phyloP scores from a whole-genome alignment of 1,140 invertebrate genomes.

The Nixonia krombeini region DNA sequence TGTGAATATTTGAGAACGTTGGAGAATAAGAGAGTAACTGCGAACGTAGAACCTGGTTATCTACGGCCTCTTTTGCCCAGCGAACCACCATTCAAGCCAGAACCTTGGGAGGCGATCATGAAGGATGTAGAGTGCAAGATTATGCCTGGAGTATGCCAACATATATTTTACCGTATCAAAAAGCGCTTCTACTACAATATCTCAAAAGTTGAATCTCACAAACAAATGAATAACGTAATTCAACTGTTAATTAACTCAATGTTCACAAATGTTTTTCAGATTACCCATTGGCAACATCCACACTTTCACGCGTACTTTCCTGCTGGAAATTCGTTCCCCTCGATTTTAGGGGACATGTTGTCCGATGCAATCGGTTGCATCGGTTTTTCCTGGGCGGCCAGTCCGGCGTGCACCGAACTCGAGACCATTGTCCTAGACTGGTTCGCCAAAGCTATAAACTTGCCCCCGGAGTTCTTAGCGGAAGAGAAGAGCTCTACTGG shows the following conservation, averaged over 20 bases:
- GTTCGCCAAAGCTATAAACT: conserved; percentile 74
- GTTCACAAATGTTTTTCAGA: conserved; percentile 73
- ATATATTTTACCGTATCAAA: no score
- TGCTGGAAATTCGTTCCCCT: conserved; percentile 94
- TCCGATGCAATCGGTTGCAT: conserved; percentile 93
- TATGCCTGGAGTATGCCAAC: conserved; percentile 91
- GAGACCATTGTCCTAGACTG: conserved; percentile 84
- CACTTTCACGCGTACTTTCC: conserved; percentile 97
- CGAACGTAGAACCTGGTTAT: conserved; percentile 89
- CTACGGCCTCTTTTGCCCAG: conserved; percentile 81
- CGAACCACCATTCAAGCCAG: conserved; percentile 84
- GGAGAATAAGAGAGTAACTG: conserved; percentile 82
- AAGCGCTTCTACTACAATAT: no score
- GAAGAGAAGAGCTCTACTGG: conserved; percentile 75
- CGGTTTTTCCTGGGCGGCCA: conserved; percentile 95
- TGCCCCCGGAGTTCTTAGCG: conserved; percentile 73
- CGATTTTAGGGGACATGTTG: conserved; percentile 94
- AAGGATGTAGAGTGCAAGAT: conserved; percentile 91
- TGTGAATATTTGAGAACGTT: conserved; percentile 89
- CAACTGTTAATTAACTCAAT: no score
- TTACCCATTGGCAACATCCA: conserved; percentile 98
- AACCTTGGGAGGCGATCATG: conserved; percentile 90
- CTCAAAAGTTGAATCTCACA: no score
- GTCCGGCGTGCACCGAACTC: conserved; percentile 87
- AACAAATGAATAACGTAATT: no score